Conservation (phyloP, 1,140 invertebrate species). For the Ceratoteleas bidentatus region DNA sequence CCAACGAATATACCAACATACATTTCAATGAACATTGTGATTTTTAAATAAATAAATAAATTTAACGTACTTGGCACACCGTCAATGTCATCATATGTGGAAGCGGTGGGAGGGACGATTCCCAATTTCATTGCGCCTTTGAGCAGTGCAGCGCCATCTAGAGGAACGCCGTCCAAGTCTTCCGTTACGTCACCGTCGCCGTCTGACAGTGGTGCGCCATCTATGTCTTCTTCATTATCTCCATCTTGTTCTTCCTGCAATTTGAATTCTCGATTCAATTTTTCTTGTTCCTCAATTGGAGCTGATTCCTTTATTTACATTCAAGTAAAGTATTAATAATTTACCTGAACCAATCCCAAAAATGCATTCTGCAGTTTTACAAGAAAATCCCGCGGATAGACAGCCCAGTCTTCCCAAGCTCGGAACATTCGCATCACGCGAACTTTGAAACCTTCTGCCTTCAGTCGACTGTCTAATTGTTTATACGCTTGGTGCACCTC, state of each 20-base stretch:
- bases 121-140: conserved; percentile 85
- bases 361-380: conserved; percentile 95
- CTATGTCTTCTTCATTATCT: conserved; percentile 83
- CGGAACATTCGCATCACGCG: conserved; percentile 96
- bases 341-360: conserved; percentile 84
- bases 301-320: too few relatives aligned
- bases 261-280: conserved; percentile 4
- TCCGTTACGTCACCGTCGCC: conserved; percentile 84
- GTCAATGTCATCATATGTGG: conserved; percentile 86
- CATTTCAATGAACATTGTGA: background rate
- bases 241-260: conserved; percentile 76
- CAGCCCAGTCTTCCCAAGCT: conserved; percentile 98
- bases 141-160: conserved; percentile 90
- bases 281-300: background rate
- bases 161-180: conserved; percentile 89
- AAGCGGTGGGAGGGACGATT: conserved; percentile 76
- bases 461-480: conserved; percentile 92
- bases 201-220: conserved; percentile 86
- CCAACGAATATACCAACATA: background rate
- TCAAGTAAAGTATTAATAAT: background rate
- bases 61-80: conserved; percentile 85
- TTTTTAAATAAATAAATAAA: background rate
- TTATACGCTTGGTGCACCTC: conserved; percentile 89
- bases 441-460: conserved; percentile 98
- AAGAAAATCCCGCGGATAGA: conserved; percentile 97